A percentile compares a stretch with the other conserved stretches of the same genome.
phyloP scores from a whole-genome alignment of 2,797 vertebrate genomes.

The Lepilemur septentrionalis region DNA sequence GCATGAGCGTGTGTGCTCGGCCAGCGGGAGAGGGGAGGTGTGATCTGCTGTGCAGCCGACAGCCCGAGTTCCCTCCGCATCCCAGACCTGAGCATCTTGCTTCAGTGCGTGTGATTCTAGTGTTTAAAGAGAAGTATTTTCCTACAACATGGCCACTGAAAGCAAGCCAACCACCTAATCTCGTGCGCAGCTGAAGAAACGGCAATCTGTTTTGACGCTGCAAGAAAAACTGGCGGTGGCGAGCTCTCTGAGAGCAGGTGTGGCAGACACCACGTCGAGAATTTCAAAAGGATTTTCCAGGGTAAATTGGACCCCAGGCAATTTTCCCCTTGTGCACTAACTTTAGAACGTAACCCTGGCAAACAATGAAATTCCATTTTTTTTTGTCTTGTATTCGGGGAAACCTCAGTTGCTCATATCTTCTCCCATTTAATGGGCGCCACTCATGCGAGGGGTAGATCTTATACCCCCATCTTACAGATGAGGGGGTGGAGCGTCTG shows the following conservation, averaged over 20 bases:
- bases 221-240: not conserved
- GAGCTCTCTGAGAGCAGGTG: not conserved
- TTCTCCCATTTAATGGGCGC: not conserved
- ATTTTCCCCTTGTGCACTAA: too few species aligned
- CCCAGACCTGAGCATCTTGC: not conserved
- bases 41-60: accelerated
- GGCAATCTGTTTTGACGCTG: not conserved
- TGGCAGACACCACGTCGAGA: accelerated
- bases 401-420: not conserved
- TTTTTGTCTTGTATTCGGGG: not conserved
- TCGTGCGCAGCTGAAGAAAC: not conserved
- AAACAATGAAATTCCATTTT: not conserved
- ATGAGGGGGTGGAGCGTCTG: not conserved
- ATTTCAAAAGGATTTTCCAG: not conserved
- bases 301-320: not conserved
- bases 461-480: not conserved
- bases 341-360: not conserved
- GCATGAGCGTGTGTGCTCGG: accelerated
- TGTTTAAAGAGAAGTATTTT: not conserved
- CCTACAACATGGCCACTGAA: not conserved
- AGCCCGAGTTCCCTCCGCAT: accelerated
- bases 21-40: accelerated
- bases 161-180: not conserved
- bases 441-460: accelerated
- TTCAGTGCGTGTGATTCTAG: accelerated